These are phyloP conservation scores for Galaxias olidus DNA, from an alignment of 2,797 vertebrate genomes.

Conservation along the genomic window DNA sequence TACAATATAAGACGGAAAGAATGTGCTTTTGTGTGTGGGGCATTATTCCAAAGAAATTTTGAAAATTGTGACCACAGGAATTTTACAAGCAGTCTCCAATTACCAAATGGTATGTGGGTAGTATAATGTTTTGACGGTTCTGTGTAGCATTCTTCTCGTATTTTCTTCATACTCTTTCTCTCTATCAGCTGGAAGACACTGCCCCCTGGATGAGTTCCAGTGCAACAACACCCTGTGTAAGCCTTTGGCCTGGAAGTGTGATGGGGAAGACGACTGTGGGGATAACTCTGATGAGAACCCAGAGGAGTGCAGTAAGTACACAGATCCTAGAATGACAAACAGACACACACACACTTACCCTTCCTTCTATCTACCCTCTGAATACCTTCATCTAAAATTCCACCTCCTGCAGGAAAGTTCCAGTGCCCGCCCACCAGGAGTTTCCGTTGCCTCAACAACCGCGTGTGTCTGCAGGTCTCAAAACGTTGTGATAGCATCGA, in stretches of 20 bases:
- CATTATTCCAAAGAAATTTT: too few relatives aligned
- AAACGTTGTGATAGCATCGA: slow-evolving; percentile 88
- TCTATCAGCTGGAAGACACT: slow-evolving; percentile 78
- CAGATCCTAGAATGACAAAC: neutral
- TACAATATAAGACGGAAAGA: too few relatives aligned
- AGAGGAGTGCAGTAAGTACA: slow-evolving; percentile 86
- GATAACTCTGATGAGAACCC: slow-evolving; percentile 96
- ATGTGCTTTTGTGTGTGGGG: too few relatives aligned
- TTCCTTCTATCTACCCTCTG: neutral
- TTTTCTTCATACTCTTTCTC: neutral
- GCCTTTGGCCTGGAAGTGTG: slow-evolving; percentile 93
- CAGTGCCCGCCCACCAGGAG: slow-evolving; percentile 91
- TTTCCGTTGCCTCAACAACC: slow-evolving; percentile 93
- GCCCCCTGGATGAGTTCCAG: slow-evolving; percentile 93
- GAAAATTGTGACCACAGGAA: too few relatives aligned
- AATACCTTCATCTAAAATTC: too few relatives aligned
- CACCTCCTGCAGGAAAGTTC: slow-evolving; percentile 76
- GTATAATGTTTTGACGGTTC: neutral
- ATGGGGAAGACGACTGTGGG: slow-evolving; percentile 94
- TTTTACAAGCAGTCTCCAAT: too few relatives aligned
- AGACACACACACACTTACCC: neutral
- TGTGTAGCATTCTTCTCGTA: neutral
- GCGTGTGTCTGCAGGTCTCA: slow-evolving; percentile 86
- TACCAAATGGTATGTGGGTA: neutral
- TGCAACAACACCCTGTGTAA: slow-evolving; percentile 98